Base-by-base conservation (phyloP, 1,140 invertebrate genomes). In the Drosophila orena region DNA sequence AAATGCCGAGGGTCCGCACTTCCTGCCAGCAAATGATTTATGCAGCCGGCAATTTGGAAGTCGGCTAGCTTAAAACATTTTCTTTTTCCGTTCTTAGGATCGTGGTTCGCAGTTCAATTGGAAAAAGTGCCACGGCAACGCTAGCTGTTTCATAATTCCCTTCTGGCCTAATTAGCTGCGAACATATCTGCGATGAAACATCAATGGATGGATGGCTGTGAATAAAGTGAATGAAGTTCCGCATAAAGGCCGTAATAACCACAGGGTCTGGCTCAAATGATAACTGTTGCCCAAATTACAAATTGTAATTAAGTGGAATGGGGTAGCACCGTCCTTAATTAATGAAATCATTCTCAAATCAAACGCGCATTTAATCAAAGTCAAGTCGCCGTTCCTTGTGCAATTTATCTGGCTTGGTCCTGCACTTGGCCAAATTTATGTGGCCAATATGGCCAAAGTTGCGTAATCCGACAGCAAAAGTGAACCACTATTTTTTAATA, bases 271-370 rank as follows among this genome's bases (percentile, higher is more conserved):
- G 47, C 30, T 30, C 30, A 30, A 2, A 30, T 62, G 62, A 68
- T 55, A 68, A 40, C 61, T 46, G 54, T 55, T 69, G 53, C 61
- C 34, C 58, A 30, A 37, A 55, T 46, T 54, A 69, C 68, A 69
- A 69, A 46, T 69, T 55, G 37, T 53, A 55, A 55, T 54, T 43
- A 20, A 43, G 44, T 22, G 34, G 34, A 37, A 11, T 7, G 37
- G 27, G 34, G 34, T 44, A 17, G 10, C 17, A 43, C 42, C 60
- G 46, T 65, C 38, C 47, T 72, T 79, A 83, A 83, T 83, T 84
- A 83, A 84, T 83, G 80, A 84, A 84, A 84, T 79, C 80, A 83
- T 83, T 84, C 76, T 84, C 76, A 62, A 79, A 83, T 83, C 76
- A 84, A 84, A 78, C 76, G 65, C 70, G 61, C 76, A 79, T 83